These are phyloP conservation scores for Stegana nigrithorax DNA, from an alignment of 2,888 invertebrate genomes.

Conservation along the genomic window DNA sequence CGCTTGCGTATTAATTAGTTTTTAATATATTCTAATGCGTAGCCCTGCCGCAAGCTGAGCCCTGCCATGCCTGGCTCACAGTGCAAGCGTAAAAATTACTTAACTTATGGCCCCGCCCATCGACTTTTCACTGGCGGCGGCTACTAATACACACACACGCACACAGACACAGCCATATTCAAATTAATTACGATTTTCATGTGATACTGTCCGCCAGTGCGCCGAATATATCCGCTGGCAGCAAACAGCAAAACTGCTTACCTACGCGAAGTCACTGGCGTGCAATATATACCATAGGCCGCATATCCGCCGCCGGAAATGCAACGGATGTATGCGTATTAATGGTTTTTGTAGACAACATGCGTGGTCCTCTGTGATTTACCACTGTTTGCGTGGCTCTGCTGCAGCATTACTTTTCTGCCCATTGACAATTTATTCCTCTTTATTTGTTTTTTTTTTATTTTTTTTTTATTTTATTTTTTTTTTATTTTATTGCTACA, in stretches of 20 bases:
- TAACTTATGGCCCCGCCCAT: constrained; percentile 43
- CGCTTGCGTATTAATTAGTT: constrained; percentile 58
- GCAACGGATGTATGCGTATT: neutral
- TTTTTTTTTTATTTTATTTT: no score
- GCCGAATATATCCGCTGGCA: constrained; percentile 7
- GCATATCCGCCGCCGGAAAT: neutral
- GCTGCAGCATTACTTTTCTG: no score
- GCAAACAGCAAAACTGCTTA: constrained; percentile 19
- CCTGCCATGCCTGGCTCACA: no score
- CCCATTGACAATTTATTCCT: no score
- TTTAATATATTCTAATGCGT: constrained; percentile 35
- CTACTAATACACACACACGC: neutral
- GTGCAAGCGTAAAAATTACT: constrained; percentile 4
- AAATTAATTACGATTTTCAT: constrained; percentile 52
- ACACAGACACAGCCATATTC: constrained; percentile 33
- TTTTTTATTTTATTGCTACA: no score
- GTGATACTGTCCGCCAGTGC: neutral
- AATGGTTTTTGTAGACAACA: no score
- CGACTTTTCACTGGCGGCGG: neutral
- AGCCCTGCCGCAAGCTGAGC: no score
- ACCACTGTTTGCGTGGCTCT: no score
- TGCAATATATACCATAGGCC: no score
- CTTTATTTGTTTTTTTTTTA: no score
- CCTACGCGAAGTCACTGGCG: no score
- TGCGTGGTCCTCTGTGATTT: no score